Conservation (phyloP, 2,888 invertebrate genomes). For the Phortica okadai region DNA sequence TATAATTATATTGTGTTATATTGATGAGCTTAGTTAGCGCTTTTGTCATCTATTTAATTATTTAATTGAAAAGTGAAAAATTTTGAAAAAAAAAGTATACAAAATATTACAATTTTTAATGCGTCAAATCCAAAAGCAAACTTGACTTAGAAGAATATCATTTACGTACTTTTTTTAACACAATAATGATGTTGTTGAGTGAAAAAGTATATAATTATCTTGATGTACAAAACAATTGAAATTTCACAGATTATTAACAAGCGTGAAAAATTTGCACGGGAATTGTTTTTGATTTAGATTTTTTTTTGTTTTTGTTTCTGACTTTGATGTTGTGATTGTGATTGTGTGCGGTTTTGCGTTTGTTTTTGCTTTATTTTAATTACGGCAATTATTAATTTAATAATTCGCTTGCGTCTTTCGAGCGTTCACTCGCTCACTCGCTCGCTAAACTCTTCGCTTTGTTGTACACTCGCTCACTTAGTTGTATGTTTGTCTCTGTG, state of each 20-base stretch:
- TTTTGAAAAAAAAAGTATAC: too few relatives aligned
- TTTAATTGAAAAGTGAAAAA: too few relatives aligned
- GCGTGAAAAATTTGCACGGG: background rate
- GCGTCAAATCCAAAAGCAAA: too few relatives aligned
- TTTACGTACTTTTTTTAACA: too few relatives aligned
- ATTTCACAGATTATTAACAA: background rate
- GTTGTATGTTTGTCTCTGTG: background rate
- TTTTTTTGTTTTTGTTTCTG: background rate
- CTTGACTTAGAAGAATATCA: too few relatives aligned
- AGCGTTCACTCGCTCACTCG: background rate
- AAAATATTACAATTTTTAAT: too few relatives aligned
- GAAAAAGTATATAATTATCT: background rate
- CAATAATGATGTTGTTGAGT: too few relatives aligned
- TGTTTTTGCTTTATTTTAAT: background rate
- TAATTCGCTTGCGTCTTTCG: background rate
- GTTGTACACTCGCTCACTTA: background rate
- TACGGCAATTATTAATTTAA: slow-evolving; percentile 12
- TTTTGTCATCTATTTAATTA: too few relatives aligned
- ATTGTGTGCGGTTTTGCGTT: background rate
- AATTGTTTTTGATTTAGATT: background rate
- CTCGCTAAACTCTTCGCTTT: background rate
- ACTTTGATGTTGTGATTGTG: background rate
- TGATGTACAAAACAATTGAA: background rate
- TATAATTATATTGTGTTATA: too few relatives aligned
- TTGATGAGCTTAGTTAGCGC: too few relatives aligned